Percentiles rank a stretch among this genome's conserved stretches.
phyloP scores from a whole-genome alignment of 2,888 invertebrate genomes.

The Augochlorella aurata region DNA sequence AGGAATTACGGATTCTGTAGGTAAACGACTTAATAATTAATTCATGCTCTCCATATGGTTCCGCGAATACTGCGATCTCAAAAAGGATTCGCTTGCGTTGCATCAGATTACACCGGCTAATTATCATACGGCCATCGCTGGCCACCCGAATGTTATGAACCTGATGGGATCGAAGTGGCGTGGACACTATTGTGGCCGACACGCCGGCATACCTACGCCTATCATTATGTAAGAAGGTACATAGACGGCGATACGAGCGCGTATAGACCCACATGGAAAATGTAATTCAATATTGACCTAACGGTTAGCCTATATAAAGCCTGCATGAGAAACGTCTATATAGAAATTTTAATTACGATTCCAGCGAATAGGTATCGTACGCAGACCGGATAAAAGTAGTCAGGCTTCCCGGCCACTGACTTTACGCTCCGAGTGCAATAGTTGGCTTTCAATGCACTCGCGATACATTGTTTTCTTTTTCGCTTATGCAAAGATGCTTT shows the following conservation, averaged over 20 bases:
- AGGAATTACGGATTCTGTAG: no score
- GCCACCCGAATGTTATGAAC: conserved; percentile 1
- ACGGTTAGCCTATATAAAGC: conserved; percentile 25
- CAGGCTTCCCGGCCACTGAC: conserved; percentile 12
- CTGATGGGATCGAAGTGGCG: neutral
- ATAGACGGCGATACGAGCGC: conserved; percentile 18
- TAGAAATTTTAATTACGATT: conserved; percentile 19
- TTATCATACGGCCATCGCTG: neutral
- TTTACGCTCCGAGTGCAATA: neutral
- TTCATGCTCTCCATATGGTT: neutral
- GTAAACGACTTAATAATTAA: no score
- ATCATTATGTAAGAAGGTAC: conserved; percentile 1
- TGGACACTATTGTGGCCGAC: neutral
- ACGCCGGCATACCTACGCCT: neutral
- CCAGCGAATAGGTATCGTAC: conserved; percentile 20
- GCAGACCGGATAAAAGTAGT: conserved; percentile 14
- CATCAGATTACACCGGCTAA: conserved; percentile 7
- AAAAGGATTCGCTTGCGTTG: neutral
- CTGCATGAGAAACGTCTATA: conserved; percentile 25
- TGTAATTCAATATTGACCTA: conserved; percentile 35
- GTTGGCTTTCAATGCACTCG: neutral
- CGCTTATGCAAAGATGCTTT: neutral
- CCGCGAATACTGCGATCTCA: neutral
- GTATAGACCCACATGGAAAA: conserved; percentile 37
- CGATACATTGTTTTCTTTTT: neutral